Evolutionary conservation across 1,140 invertebrate genomes (phyloP).

Genomic region (Pentalonia nigronervosa): DNA sequence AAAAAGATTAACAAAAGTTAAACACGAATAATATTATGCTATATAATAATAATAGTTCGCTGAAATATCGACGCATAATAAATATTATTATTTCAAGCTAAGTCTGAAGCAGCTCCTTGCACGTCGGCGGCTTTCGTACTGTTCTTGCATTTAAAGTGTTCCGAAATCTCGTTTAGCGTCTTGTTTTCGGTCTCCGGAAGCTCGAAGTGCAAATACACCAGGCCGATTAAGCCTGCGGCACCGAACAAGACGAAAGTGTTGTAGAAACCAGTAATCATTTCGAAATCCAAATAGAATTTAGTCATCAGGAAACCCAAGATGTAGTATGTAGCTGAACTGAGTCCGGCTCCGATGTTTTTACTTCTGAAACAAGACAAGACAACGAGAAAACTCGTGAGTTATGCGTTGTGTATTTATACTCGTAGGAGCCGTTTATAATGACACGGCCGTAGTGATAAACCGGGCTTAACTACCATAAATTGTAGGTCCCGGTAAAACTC

Average conservation of each 20-base stretch:
- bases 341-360: not conserved
- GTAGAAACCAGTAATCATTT: not conserved
- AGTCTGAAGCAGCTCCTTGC: no score
- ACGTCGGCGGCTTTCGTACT: not conserved
- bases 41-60: not conserved
- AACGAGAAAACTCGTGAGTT: not conserved
- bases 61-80: not conserved
- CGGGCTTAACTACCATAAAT: no score
- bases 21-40: no score
- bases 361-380: not conserved
- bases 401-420: not conserved
- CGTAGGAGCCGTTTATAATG: no score
- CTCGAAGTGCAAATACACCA: not conserved
- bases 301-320: conserved; percentile 37
- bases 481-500: no score
- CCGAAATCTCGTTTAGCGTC: conserved; percentile 10
- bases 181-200: conserved; percentile 45
- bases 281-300: conserved; percentile 32
- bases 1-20: no score
- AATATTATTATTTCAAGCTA: not conserved
- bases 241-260: conserved; percentile 24
- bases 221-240: not conserved
- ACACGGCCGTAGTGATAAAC: no score
- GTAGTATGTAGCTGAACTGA: not conserved
- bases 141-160: conserved; percentile 12